A percentile compares a stretch with the other conserved stretches of the same genome.
Conservation (phyloP, 2,888 invertebrate genomes). For the Invenusta paracnida region DNA sequence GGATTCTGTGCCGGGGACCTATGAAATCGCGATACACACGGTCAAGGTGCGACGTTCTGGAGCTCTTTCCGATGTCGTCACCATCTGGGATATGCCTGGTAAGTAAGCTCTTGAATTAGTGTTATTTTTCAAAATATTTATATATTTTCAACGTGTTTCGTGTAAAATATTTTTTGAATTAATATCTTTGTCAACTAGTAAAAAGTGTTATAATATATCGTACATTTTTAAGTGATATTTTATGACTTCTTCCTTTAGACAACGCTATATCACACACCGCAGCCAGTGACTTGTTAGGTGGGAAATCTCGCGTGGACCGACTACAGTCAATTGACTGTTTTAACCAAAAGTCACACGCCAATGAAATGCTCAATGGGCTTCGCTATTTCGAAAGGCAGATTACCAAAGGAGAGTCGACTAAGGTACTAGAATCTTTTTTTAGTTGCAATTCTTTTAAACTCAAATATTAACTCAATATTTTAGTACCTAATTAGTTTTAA, state of each 20-base stretch:
- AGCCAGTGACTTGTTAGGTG: conserved; percentile 51
- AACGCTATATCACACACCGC: conserved; percentile 9
- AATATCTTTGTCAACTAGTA: too few species aligned
- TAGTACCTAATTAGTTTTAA: too few species aligned
- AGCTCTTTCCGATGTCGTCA: conserved; percentile 64
- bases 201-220: too few species aligned
- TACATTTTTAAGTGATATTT: too few species aligned
- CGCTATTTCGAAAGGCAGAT: conserved; percentile 60
- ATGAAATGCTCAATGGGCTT: conserved; percentile 65
- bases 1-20: conserved; percentile 48
- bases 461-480: too few species aligned
- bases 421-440: not conserved
- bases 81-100: conserved; percentile 63
- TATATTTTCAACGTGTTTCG: not conserved
- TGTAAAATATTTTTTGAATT: not conserved
- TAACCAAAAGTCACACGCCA: conserved; percentile 64
- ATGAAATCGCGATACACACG: conserved; percentile 65
- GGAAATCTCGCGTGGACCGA: conserved; percentile 58
- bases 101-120: conserved; percentile 34
- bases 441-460: too few species aligned
- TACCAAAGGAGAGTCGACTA: conserved; percentile 49
- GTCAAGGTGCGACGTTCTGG: conserved; percentile 65
- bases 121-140: conserved; percentile 37
- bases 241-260: too few species aligned
- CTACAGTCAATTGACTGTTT: conserved; percentile 64